Percentiles rank a stretch among this genome's conserved stretches.
Conservation (phyloP, 2,113 vertebrate genomes). For the Rhombomys opimus region DNA sequence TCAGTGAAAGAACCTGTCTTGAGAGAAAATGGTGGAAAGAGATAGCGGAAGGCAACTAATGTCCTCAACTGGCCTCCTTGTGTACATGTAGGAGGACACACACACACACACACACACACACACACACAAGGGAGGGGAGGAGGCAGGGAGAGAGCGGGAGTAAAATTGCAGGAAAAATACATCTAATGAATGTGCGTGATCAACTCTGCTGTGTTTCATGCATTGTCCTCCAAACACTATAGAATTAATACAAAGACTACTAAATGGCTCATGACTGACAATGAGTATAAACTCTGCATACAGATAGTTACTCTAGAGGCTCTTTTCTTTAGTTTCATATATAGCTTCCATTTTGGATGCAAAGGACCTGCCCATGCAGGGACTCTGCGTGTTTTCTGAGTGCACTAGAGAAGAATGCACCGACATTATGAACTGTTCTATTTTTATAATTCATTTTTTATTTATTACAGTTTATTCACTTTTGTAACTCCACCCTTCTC, state of each 20-base stretch:
- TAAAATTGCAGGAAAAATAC: background rate
- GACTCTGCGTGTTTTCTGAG: background rate
- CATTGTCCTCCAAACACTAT: background rate
- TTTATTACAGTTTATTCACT: too few species aligned
- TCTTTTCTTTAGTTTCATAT: background rate
- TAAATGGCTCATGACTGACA: background rate
- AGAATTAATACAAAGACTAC: background rate
- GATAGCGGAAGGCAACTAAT: background rate
- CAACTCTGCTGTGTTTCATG: background rate
- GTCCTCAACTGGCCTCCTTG: background rate
- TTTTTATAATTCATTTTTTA: too few species aligned
- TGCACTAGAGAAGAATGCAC: background rate
- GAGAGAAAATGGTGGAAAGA: background rate
- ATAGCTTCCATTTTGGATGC: background rate
- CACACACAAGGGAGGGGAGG: background rate
- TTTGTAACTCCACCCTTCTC: too few species aligned
- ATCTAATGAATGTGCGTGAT: background rate
- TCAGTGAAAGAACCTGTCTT: background rate
- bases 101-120: background rate
- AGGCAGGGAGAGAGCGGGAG: background rate
- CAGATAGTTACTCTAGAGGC: background rate
- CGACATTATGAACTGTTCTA: background rate
- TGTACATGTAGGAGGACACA: background rate
- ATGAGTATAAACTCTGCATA: background rate
- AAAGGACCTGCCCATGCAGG: background rate